Evolutionary conservation across 2,113 vertebrate genomes (phyloP).

Genomic region (Hucho hucho): DNA sequence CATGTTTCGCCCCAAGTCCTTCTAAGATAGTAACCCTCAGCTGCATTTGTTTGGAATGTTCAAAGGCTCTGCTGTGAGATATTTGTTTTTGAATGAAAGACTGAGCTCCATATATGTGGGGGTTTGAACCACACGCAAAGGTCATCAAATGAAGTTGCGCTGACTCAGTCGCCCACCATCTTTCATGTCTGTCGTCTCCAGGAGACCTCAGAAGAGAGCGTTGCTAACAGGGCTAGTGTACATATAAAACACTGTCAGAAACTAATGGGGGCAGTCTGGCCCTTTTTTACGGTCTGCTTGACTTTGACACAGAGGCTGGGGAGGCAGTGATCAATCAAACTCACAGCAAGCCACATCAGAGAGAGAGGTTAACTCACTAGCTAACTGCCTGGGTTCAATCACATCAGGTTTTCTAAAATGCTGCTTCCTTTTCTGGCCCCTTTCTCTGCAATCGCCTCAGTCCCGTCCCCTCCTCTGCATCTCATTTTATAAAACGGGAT

Average conservation of each 20-base stretch:
- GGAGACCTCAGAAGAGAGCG: background rate
- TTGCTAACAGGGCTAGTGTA: background rate
- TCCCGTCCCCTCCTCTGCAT: background rate
- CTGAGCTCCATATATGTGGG: background rate
- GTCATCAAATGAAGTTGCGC: background rate
- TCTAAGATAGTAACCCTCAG: background rate
- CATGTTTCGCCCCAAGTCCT: background rate
- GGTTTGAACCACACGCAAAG: background rate
- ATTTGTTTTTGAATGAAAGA: background rate
- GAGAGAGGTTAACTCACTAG: background rate
- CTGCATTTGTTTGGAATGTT: slow-evolving; percentile 2
- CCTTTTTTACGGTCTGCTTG: slow-evolving; percentile 1
- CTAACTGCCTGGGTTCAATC: background rate
- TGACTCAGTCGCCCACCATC: background rate
- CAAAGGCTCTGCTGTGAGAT: background rate
- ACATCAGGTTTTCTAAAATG: background rate
- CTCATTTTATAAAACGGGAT: too few relatives aligned
- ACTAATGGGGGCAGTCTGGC: background rate
- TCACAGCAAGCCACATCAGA: slow-evolving; percentile 27
- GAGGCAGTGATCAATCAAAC: slow-evolving; percentile 30
- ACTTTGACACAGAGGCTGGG: slow-evolving; percentile 15
- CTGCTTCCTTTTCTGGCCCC: background rate
- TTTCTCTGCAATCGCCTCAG: background rate
- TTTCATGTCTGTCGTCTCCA: slow-evolving; percentile 2
- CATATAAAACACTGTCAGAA: background rate